Base-by-base conservation (phyloP, 2,888 invertebrate species). In the Entomobrya proxima region DNA sequence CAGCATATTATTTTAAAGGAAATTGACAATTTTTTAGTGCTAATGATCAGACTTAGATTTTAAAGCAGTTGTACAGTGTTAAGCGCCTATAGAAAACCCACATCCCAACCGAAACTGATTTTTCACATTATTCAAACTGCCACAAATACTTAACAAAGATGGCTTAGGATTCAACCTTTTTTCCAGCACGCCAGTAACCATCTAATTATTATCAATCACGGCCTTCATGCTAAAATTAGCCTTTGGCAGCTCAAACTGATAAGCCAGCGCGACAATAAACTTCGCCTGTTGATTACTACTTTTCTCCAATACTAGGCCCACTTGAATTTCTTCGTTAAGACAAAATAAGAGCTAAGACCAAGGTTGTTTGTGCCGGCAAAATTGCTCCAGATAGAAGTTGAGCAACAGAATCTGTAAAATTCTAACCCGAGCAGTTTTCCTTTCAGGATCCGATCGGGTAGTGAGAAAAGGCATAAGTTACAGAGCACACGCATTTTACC, bases 291-390 rank as follows among this genome's bases (percentile, higher is more conserved):
- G 94, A 91, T 96, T 94, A 91, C 96, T 98, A 6, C 98, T 96
- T 92, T 98, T 98, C 90, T 98, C 94, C 92, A n/a, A n/a, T n/a
- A n/a, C n/a, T n/a, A n/a, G n/a, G n/a, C n/a, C n/a, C n/a, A n/a
- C n/a, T n/a, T n/a, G n/a, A n/a, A n/a, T 99, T 99, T 98, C 97
- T 91, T 97, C 97, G 92, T 96, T 97, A 90, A 97, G 96, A 92
- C 95, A 97, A 91, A 98, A 93, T 98, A 97, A 92, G 97, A 99
- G 92, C 98, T 98, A 80, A 97, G 91, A 91, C 98, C 98, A 88
- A 96, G 93, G 50, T 96, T 96, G 18, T 95, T 94, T 1, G 95
- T 94, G 76, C 98, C 97, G 90, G 93, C 85, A 5, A 93, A 93
- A 7, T 92, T 92, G 89, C 93, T 93, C 40, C 92, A 91, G 52